Percentiles rank a stretch among this genome's conserved stretches.
Conservation (phyloP, 2,113 vertebrate species). For the Myiagra hebetior region DNA sequence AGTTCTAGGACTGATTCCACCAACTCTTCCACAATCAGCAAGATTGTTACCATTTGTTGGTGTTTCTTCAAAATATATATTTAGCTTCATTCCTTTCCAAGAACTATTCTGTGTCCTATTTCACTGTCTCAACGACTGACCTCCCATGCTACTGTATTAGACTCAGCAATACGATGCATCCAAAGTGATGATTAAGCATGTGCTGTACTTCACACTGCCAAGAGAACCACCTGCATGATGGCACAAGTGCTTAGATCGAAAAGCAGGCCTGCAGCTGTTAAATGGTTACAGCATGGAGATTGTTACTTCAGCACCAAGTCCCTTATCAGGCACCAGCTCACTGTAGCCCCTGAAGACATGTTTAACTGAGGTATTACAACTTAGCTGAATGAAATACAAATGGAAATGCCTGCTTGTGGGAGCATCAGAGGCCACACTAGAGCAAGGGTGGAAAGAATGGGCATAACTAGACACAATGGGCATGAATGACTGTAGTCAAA, state of each 20-base stretch:
- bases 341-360: not conserved
- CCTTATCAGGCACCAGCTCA: not conserved
- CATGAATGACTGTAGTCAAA: not conserved
- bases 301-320: not conserved
- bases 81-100: slow-evolving; percentile 43
- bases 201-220: not conserved
- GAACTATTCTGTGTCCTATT: not conserved
- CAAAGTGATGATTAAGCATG: not conserved
- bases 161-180: not conserved
- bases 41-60: not conserved
- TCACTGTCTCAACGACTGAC: not conserved
- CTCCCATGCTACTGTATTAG: not conserved
- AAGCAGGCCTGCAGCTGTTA: not conserved
- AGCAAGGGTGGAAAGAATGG: not conserved
- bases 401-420: not conserved
- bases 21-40: not conserved
- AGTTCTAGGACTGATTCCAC: slow-evolving; percentile 34
- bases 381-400: not conserved
- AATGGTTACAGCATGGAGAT: not conserved
- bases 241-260: not conserved
- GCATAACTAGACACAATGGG: not conserved
- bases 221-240: not conserved
- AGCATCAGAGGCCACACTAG: not conserved
- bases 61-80: slow-evolving; percentile 19
- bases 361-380: not conserved